phyloP scores from a whole-genome alignment of 2,888 invertebrate genomes.

The Mythimna ferrago region DNA sequence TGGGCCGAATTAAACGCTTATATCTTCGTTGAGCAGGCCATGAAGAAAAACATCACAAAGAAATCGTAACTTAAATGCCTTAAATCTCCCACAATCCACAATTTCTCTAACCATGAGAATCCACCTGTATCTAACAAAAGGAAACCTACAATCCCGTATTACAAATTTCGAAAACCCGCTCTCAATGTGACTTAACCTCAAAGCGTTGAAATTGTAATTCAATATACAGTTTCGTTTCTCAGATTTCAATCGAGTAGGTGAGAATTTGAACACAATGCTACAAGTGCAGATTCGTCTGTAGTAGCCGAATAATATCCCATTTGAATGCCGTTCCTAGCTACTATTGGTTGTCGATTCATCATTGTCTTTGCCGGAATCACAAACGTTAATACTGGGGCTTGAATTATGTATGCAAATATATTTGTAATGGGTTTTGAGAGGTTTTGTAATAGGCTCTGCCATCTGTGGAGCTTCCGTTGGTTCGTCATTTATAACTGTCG shows the following conservation, averaged over 20 bases:
- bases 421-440: constrained; percentile 39
- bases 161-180: constrained; percentile 21
- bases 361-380: constrained; percentile 53
- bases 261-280: constrained; percentile 49
- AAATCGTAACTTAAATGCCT: not conserved
- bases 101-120: not conserved
- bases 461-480: constrained; percentile 9
- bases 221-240: constrained; percentile 55
- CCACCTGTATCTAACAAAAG: not conserved
- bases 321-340: constrained; percentile 29
- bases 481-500: constrained; percentile 35
- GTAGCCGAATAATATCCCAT: constrained; percentile 47
- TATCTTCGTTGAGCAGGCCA: no score
- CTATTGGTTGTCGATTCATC: constrained; percentile 50
- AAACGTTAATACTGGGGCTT: constrained; percentile 13
- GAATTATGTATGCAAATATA: constrained; percentile 39
- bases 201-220: constrained; percentile 53
- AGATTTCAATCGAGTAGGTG: constrained; percentile 55
- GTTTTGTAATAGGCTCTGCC: constrained; percentile 6
- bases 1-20: no score
- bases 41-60: no score
- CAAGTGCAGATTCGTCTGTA: constrained; percentile 38
- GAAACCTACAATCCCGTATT: not conserved
- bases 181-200: constrained; percentile 23
- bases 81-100: not conserved